A percentile compares a stretch with the other conserved stretches of the same genome.
These are phyloP conservation scores for Galerucella nymphaeae DNA, from an alignment of 2,888 invertebrate species.

Conservation along the genomic window DNA sequence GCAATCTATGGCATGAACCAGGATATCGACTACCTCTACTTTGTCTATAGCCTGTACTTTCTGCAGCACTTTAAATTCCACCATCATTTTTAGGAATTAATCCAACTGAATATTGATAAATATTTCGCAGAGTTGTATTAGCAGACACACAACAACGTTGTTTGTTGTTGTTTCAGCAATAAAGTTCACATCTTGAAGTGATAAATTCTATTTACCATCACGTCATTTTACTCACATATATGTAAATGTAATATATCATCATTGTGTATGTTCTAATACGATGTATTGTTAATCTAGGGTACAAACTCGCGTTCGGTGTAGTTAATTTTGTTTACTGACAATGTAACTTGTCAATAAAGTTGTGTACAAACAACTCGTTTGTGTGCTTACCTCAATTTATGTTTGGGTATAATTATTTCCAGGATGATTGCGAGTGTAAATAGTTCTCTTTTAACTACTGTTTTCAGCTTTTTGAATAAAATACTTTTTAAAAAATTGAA, in stretches of 20 bases:
- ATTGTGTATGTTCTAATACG: constrained; percentile 52
- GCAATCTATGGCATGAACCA: no score
- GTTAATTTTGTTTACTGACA: constrained; percentile 50
- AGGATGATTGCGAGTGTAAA: not conserved
- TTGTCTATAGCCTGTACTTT: no score
- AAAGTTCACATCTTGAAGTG: constrained; percentile 53
- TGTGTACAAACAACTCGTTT: constrained; percentile 38
- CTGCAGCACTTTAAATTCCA: no score
- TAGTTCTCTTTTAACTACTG: no score
- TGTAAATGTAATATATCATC: constrained; percentile 58
- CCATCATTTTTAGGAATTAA: no score
- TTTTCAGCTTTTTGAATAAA: no score
- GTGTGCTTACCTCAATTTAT: constrained; percentile 36
- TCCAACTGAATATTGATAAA: no score
- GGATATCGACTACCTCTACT: no score
- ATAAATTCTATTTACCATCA: constrained; percentile 58
- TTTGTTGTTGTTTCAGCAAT: constrained; percentile 6
- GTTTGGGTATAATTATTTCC: constrained; percentile 40
- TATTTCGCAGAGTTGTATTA: not conserved
- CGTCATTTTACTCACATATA: constrained; percentile 55
- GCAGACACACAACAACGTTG: not conserved
- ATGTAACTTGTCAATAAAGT: constrained; percentile 49
- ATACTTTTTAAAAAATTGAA: no score
- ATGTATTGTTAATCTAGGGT: constrained; percentile 43
- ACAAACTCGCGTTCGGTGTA: constrained; percentile 45